Base-by-base conservation (phyloP, 1,140 invertebrate species). In the Drosophila tani region DNA sequence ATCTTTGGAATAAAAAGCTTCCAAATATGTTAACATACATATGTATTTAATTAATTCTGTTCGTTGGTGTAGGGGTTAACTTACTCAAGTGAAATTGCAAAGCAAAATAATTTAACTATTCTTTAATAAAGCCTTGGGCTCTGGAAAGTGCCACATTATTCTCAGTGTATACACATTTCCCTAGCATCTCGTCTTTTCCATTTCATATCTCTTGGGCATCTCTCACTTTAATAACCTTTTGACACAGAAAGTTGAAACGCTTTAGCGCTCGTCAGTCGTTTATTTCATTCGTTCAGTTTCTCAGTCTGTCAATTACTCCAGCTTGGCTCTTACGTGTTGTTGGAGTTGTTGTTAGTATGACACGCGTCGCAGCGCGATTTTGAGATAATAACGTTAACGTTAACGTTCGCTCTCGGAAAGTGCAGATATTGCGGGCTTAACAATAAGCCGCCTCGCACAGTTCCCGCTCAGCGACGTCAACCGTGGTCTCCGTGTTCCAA, bases 221-320 rank as follows among this genome's bases (percentile, higher is more conserved):
- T 87, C 67, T 77, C 53, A 70, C 78, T 88, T 81, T 81, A 70
- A 84, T 88, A 88, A 84, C 84, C 81, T 84, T 88, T 88, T 88
- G 85, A 90, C 84, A 88, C 69, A 87, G 74, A 81, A 88, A 84
- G 73, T 88, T 81, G 66, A 90, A 88, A 88, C 81, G 84, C 69
- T 90, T 88, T 81, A 79, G 64, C 68, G 77, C 73, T 76, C 19
- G 43, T 65, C 75, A 51, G 17, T 43, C 40, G 47, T 46, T 68
- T 53, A 49, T 49, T 66, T n/a, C 24, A 55, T 56, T 19, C 40
- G 11, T 7, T 43, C 63, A 70, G 65, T 70, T 35, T 51, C 47
- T 55, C 49, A 45, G 38, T 62, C 62, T 49, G 58, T 65, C 49
- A 69, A 58, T 74, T 58, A 21, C 45, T 41, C 41, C 32, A 27